Conservation (phyloP, 1,140 invertebrate species). For the Thaumatotibia leucotreta region DNA sequence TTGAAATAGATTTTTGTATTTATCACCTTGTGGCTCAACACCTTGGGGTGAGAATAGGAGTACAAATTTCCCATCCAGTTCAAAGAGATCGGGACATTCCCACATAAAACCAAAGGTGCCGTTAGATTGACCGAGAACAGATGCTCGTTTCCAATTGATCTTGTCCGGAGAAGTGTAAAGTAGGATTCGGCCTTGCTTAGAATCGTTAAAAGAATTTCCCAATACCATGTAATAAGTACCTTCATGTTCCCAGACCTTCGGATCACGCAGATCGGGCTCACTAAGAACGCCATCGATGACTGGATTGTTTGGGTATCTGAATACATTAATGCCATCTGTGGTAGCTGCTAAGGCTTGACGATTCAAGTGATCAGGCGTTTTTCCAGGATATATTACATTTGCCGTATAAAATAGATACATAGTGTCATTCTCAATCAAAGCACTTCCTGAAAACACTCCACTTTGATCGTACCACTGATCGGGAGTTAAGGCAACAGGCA, state of each 20-base stretch:
- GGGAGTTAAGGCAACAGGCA: slow-evolving; percentile 56
- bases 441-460: slow-evolving; percentile 67
- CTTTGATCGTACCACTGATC: slow-evolving; percentile 45
- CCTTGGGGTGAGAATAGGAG: slow-evolving; percentile 65
- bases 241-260: slow-evolving; percentile 63
- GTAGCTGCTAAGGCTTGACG: slow-evolving; percentile 47
- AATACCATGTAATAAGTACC: slow-evolving; percentile 59
- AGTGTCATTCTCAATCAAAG: slow-evolving; percentile 43
- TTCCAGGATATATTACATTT: slow-evolving; percentile 36
- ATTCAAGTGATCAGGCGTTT: slow-evolving; percentile 39
- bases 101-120: slow-evolving; percentile 57
- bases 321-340: slow-evolving; percentile 44
- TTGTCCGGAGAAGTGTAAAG: slow-evolving; percentile 53
- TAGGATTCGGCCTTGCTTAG: slow-evolving; percentile 44
- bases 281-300: slow-evolving; percentile 37
- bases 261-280: slow-evolving; percentile 59
- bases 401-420: slow-evolving; percentile 66
- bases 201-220: slow-evolving; percentile 50
- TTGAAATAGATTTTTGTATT: no score
- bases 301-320: slow-evolving; percentile 49
- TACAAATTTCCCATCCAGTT: slow-evolving; percentile 47
- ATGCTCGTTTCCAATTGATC: slow-evolving; percentile 43
- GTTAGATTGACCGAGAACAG: slow-evolving; percentile 47
- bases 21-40: slow-evolving; percentile 43
- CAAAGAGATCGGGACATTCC: slow-evolving; percentile 69